These are phyloP conservation scores for Fratercula arctica DNA, from an alignment of 2,797 vertebrate genomes.

Conservation along the genomic window DNA sequence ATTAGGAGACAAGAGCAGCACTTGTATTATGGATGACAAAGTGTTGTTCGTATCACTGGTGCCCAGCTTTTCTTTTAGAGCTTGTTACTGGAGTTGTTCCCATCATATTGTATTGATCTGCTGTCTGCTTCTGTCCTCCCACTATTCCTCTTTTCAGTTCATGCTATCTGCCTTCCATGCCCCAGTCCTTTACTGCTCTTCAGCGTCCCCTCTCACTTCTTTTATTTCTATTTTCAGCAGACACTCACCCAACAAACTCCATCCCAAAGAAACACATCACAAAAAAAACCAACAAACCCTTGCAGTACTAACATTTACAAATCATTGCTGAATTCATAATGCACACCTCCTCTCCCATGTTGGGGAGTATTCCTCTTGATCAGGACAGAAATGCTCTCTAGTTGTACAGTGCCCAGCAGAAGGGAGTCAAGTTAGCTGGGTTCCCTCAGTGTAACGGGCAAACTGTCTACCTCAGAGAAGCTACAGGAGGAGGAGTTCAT, in stretches of 20 bases:
- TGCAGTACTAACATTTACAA: neutral
- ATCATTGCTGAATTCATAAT: neutral
- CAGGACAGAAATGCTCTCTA: neutral
- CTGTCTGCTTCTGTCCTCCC: neutral
- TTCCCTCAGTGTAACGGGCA: neutral
- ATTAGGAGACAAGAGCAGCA: neutral
- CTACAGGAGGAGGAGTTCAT: neutral
- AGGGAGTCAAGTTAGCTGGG: neutral
- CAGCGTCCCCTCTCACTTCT: neutral
- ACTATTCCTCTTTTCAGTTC: neutral
- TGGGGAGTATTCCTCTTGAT: neutral
- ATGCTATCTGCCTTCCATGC: neutral
- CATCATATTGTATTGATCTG: neutral
- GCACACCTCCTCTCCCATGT: neutral
- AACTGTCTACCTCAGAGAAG: neutral
- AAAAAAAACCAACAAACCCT: neutral
- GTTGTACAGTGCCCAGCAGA: neutral
- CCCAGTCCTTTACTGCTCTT: neutral
- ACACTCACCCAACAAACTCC: neutral
- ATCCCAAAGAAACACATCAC: neutral
- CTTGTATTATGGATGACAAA: neutral
- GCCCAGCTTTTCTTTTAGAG: neutral
- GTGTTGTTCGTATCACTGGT: neutral
- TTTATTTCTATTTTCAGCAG: neutral
- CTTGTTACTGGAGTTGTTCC: slow-evolving; percentile 7